Evolutionary conservation across 2,888 invertebrate species (phyloP).

Genomic region (Pristionchus arcanus): DNA sequence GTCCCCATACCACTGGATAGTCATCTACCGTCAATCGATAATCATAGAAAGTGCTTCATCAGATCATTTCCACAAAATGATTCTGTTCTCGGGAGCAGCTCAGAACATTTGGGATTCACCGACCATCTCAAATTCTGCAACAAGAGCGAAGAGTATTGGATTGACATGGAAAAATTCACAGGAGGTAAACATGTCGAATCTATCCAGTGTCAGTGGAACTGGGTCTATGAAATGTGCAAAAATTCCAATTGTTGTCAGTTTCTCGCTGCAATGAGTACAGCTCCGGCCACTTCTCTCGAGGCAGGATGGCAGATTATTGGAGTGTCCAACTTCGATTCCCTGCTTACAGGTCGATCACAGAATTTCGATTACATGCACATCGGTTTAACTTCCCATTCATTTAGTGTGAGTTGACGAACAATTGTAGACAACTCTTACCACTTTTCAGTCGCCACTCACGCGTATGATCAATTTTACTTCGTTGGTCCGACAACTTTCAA

Average conservation of each 20-base stretch:
- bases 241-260: not conserved
- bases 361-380: not conserved
- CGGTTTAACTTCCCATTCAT: not conserved
- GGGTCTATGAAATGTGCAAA: too few species aligned
- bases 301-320: slow-evolving; percentile 16
- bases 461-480: slow-evolving; percentile 7
- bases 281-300: not conserved
- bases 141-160: not conserved
- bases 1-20: not conserved
- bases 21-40: not conserved
- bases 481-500: not conserved
- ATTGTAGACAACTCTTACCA: not conserved
- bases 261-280: not conserved
- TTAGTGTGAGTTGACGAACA: not conserved
- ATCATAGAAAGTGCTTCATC: not conserved
- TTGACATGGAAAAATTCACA: slow-evolving; percentile 10
- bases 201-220: too few species aligned
- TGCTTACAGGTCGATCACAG: not conserved
- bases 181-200: not conserved
- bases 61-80: slow-evolving; percentile 42
- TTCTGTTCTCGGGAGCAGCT: not conserved
- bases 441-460: slow-evolving; percentile 34
- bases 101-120: not conserved
- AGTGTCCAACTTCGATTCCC: not conserved
- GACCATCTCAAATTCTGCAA: not conserved